Conservation (phyloP, 1,140 invertebrate species). For the Drosophila watanabei region DNA sequence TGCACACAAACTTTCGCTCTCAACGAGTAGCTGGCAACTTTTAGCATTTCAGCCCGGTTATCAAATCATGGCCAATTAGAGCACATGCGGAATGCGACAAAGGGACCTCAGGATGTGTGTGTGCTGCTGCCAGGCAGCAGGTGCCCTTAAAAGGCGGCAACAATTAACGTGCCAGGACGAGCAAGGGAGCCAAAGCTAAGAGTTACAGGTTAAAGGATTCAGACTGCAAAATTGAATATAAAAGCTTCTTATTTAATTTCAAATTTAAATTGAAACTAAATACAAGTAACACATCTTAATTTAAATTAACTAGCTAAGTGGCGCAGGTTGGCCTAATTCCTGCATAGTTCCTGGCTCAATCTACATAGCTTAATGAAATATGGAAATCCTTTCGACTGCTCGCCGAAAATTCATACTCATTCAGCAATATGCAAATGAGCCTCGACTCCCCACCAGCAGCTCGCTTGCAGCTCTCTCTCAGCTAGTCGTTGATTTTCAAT, state of each 20-base stretch:
- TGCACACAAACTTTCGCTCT: not conserved
- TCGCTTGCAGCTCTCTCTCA: conserved; percentile 3
- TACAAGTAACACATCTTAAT: not conserved
- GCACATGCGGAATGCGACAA: conserved; percentile 14
- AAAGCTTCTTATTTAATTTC: not conserved
- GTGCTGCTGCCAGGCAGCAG: not conserved
- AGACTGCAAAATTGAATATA: no score
- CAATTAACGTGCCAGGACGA: not conserved
- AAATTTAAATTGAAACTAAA: not conserved
- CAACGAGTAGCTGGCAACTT: not conserved
- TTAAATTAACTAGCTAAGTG: not conserved
- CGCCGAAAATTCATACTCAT: conserved; percentile 35
- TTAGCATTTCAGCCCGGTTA: not conserved
- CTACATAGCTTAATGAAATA: conserved; percentile 26
- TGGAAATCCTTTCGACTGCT: conserved; percentile 27
- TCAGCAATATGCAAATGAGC: conserved; percentile 55
- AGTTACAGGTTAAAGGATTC: not conserved
- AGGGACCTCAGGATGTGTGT: conserved; percentile 3
- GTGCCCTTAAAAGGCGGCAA: not conserved
- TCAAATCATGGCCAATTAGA: conserved; percentile 53
- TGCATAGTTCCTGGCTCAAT: not conserved
- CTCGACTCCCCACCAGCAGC: not conserved
- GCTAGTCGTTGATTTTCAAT: conserved; percentile 22
- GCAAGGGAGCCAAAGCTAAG: not conserved
- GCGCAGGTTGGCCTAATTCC: not conserved